Evolutionary conservation across 2,888 invertebrate species (phyloP), one percentile per base, ranked within the genome.

Genomic region (Ephialtes manifestator): DNA sequence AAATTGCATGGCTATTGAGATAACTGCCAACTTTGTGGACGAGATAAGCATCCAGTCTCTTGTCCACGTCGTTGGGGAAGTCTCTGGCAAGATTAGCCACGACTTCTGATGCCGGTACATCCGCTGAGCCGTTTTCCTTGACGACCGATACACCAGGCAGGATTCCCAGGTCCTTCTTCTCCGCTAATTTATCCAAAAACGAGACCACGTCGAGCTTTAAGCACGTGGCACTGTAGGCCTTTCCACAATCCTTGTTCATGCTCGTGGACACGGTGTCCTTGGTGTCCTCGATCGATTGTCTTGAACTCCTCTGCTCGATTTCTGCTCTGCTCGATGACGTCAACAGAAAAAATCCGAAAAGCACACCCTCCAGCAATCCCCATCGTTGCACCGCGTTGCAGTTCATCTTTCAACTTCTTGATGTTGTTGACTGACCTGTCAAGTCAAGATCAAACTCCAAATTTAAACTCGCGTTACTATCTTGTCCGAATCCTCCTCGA

Each of bases 131-230:
- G 18, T 95, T 95, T 31, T 97, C 97, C 86, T 96, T 96, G 53
- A 97, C 96, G 28, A 98, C 95, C 88, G 96, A 96, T 0, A 98
- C 95, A 85, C 97, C 97, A 0, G 97, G 97, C 10, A 97, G 91
- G 13, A 98, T 95, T 85, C 95, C 95, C 5, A 97, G 95, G 92
- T 97, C 96, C 89, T 96, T 96, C 87, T 96, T 96, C 91, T 97
- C 96, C 88, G 96, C 96, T 46, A 97, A 91, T 68, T 96, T 96
- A 91, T 97, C 97, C 86, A 98, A 95, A 90, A 97, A 96, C 4
- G 97, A 96, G 1, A 97, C 95, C 65, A 97, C 96, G 90, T 97
- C 97, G 85, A 97, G 94, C 92, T 97, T 98, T 53, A 97, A 94
- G 91, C 98, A 98, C 91, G 97, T 97, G 31, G 96, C 95, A 92